Evolutionary conservation across 2,888 invertebrate genomes (phyloP).

Genomic region (Willowsia nigromaculata): DNA sequence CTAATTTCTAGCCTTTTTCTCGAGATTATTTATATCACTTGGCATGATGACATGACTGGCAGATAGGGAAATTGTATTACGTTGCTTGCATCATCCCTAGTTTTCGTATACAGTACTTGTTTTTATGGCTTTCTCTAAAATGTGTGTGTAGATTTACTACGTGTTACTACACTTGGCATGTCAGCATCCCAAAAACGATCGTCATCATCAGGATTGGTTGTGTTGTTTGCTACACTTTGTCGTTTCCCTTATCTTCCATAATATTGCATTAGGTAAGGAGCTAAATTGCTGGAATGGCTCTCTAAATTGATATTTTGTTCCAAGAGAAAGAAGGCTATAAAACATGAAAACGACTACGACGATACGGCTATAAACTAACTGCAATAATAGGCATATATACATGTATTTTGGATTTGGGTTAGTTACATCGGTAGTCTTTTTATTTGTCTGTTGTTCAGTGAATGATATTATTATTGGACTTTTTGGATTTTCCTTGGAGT

Average conservation of each 20-base stretch:
- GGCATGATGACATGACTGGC: constrained; percentile 63
- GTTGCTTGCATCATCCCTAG: neutral
- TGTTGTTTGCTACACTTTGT: constrained; percentile 54
- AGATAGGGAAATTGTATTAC: constrained; percentile 21
- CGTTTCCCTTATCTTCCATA: constrained; percentile 58
- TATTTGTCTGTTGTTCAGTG: constrained; percentile 14
- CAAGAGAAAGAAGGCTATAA: constrained; percentile 7
- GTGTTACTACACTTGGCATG: constrained; percentile 20
- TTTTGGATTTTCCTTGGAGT: constrained; percentile 61
- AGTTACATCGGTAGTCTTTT: neutral
- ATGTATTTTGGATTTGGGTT: neutral
- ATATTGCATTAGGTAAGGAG: constrained; percentile 65
- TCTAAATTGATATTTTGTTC: constrained; percentile 61
- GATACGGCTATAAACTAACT: neutral
- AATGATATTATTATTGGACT: constrained; percentile 49
- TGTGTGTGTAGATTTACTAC: constrained; percentile 16
- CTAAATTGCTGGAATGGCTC: constrained; percentile 63
- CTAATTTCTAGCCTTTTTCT: constrained; percentile 20
- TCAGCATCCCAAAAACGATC: neutral
- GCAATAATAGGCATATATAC: neutral
- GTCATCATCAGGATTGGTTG: constrained; percentile 22
- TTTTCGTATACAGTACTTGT: neutral
- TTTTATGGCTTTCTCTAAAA: constrained; percentile 8
- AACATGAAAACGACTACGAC: neutral
- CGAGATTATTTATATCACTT: constrained; percentile 67